These are phyloP conservation scores for Sus scrofa DNA, from an alignment of 2,113 vertebrate species.

Conservation along the genomic window DNA sequence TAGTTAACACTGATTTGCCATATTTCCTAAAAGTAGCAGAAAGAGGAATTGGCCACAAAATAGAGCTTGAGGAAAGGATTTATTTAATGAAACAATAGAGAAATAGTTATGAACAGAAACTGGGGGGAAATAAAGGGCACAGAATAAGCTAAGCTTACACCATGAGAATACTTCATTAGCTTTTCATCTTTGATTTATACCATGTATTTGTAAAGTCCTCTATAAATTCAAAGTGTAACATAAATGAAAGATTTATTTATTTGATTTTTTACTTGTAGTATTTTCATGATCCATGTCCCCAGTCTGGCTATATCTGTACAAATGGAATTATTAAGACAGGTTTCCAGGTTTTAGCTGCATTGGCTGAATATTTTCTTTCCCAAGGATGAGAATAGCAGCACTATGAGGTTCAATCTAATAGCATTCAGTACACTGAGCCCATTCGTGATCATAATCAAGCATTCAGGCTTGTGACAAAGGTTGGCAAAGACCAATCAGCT, in stretches of 20 bases:
- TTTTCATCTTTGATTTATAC: not conserved
- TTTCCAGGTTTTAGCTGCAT: not conserved
- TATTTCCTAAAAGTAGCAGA: not conserved
- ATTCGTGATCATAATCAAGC: slow-evolving; percentile 39
- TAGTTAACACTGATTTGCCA: not conserved
- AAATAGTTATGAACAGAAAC: not conserved
- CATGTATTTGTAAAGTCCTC: not conserved
- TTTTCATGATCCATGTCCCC: not conserved
- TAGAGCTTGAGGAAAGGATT: not conserved
- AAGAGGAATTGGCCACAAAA: not conserved
- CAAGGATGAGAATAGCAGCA: not conserved
- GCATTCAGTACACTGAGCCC: not conserved
- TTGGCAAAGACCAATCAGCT: slow-evolving; percentile 12
- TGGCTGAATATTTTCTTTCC: slow-evolving; percentile 17
- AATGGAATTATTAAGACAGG: not conserved
- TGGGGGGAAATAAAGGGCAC: not conserved
- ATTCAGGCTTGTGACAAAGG: slow-evolving; percentile 56
- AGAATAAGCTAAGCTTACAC: not conserved
- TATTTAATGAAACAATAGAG: not conserved
- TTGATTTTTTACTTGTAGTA: not conserved
- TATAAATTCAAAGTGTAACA: not conserved
- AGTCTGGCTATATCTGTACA: not conserved
- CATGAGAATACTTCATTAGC: not conserved
- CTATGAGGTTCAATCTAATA: not conserved
- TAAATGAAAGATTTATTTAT: not conserved